phyloP scores from a whole-genome alignment of 2,113 vertebrate genomes.

The Trichechus manatus region DNA sequence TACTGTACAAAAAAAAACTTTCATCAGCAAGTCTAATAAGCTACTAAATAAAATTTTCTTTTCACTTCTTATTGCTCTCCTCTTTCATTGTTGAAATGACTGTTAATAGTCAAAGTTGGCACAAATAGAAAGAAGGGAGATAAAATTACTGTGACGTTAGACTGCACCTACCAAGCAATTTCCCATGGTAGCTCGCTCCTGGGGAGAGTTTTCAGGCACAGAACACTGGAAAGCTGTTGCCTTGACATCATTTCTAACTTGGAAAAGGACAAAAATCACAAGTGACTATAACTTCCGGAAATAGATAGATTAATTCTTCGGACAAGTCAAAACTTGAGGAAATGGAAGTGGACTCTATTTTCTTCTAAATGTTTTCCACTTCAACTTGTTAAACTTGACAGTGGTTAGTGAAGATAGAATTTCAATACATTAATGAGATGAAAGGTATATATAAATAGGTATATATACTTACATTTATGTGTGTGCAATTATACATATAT shows the following conservation, averaged over 20 bases:
- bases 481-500: too few relatives aligned
- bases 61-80: not conserved
- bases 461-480: too few relatives aligned
- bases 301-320: not conserved
- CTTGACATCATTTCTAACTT: not conserved
- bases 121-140: not conserved
- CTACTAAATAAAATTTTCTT: not conserved
- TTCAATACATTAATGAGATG: too few relatives aligned
- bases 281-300: conserved; percentile 20
- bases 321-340: not conserved
- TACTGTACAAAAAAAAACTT: not conserved
- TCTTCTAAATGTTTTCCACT: not conserved
- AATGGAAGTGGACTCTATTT: not conserved
- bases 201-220: not conserved
- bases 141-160: not conserved
- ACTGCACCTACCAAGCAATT: not conserved
- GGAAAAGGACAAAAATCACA: not conserved
- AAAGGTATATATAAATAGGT: too few relatives aligned
- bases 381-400: not conserved
- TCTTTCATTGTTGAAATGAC: not conserved
- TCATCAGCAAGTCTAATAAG: not conserved
- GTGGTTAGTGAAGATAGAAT: not conserved
- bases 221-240: not conserved
- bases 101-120: not conserved
- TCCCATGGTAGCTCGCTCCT: not conserved